These are phyloP conservation scores for Ostrea denselamellosa DNA, from an alignment of 1,140 invertebrate genomes.

Conservation along the genomic window DNA sequence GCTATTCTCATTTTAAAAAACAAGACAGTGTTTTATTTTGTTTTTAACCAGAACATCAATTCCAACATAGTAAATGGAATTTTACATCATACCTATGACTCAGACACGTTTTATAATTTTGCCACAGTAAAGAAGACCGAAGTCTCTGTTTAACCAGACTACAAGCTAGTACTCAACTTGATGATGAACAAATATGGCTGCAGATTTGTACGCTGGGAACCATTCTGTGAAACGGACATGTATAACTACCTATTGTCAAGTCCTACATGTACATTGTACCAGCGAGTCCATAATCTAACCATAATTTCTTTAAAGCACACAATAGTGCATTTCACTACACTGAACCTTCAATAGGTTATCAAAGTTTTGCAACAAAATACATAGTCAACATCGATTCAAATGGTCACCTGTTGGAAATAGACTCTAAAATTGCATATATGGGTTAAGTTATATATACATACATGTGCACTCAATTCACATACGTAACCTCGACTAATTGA, in stretches of 20 bases:
- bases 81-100: too few relatives aligned
- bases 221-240: background rate
- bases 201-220: background rate
- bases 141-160: too few relatives aligned
- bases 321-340: background rate
- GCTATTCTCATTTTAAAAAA: too few relatives aligned
- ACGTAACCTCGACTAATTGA: background rate
- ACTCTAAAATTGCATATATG: conserved; percentile 40
- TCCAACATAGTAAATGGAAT: too few relatives aligned
- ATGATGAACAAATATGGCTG: background rate
- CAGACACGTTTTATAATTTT: too few relatives aligned
- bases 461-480: conserved; percentile 5
- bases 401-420: conserved; percentile 39
- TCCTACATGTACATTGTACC: background rate
- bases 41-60: too few relatives aligned
- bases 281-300: conserved; percentile 3
- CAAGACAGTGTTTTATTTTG: too few relatives aligned
- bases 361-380: conserved; percentile 35
- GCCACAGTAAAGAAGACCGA: too few relatives aligned
- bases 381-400: conserved; percentile 23
- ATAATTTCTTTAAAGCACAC: background rate
- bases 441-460: conserved; percentile 12
- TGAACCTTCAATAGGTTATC: background rate
- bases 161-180: too few relatives aligned
- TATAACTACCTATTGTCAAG: background rate